These are phyloP conservation scores for Cryptus viduatorius DNA, from an alignment of 2,888 invertebrate species.

Conservation along the genomic window DNA sequence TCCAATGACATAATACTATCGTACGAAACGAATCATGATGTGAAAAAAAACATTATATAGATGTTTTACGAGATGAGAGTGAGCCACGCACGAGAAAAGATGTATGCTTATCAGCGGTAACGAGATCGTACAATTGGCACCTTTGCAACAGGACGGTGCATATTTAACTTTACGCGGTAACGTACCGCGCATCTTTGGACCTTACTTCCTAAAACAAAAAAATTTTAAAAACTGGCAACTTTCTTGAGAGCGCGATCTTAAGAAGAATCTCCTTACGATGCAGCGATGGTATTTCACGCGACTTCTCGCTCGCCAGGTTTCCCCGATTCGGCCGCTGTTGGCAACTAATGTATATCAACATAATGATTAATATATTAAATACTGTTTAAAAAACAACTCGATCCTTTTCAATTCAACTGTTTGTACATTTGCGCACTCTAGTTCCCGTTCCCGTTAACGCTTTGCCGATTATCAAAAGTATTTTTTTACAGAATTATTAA, in stretches of 20 bases:
- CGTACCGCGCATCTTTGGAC: no score
- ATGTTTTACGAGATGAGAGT: constrained; percentile 36
- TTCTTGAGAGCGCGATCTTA: constrained; percentile 19
- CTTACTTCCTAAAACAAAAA: background rate
- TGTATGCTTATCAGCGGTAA: constrained; percentile 25
- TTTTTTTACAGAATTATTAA: background rate
- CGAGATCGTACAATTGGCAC: constrained; percentile 18
- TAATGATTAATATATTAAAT: constrained; percentile 82
- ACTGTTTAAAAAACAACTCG: constrained; percentile 77
- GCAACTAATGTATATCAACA: constrained; percentile 75
- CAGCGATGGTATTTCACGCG: constrained; percentile 1
- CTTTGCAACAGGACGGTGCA: background rate
- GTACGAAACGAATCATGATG: constrained; percentile 31
- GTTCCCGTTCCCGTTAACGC: background rate
- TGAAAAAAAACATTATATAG: constrained; percentile 16
- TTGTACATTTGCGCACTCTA: background rate
- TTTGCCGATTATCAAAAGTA: background rate
- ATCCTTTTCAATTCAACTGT: background rate
- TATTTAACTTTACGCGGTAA: background rate
- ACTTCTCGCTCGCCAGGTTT: constrained; percentile 27
- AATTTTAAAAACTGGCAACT: background rate
- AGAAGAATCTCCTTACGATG: constrained; percentile 50
- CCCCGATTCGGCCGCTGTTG: constrained; percentile 33
- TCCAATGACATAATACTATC: constrained; percentile 31
- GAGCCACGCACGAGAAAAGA: constrained; percentile 33